A percentile compares a stretch with the other conserved stretches of the same genome.
Evolutionary conservation across 1,140 invertebrate species (phyloP).

Genomic region (Achatina immaculata): DNA sequence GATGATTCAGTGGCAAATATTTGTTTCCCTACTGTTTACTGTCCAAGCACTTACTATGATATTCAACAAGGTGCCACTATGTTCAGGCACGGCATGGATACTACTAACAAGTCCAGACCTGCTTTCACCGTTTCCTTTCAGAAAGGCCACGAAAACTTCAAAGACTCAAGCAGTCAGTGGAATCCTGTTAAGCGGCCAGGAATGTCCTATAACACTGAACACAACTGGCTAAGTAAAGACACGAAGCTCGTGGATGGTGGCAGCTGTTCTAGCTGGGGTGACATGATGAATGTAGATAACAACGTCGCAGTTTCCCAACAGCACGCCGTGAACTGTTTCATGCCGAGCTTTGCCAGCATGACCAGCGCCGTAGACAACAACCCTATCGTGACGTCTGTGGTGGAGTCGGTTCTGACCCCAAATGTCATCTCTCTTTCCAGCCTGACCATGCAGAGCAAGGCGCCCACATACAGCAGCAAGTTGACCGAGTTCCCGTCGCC

Average conservation of each 20-base stretch:
- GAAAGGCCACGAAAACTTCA: not conserved
- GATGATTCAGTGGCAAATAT: not conserved
- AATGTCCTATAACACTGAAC: not conserved
- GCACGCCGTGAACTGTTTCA: not conserved
- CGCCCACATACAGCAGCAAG: conserved; percentile 14
- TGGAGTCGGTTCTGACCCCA: conserved; percentile 15
- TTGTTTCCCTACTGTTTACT: not conserved
- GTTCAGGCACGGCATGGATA: not conserved
- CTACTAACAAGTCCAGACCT: not conserved
- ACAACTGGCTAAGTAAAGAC: not conserved
- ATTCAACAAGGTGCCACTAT: not conserved
- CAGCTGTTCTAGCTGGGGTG: not conserved
- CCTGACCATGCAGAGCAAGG: not conserved
- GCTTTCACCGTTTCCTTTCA: not conserved
- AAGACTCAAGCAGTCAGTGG: not conserved
- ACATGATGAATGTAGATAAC: not conserved
- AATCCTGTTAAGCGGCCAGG: not conserved
- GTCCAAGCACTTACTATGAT: not conserved
- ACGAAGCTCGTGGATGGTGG: not conserved
- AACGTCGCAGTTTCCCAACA: not conserved
- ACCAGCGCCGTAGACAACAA: conserved; percentile 17
- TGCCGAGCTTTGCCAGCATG: conserved; percentile 31
- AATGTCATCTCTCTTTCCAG: not conserved
- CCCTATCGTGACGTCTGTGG: conserved; percentile 27
- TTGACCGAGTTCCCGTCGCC: conserved; percentile 3